A percentile compares a stretch with the other conserved stretches of the same genome.
These are phyloP conservation scores for Gavialis gangeticus DNA, from an alignment of 2,113 vertebrate genomes.

Conservation along the genomic window DNA sequence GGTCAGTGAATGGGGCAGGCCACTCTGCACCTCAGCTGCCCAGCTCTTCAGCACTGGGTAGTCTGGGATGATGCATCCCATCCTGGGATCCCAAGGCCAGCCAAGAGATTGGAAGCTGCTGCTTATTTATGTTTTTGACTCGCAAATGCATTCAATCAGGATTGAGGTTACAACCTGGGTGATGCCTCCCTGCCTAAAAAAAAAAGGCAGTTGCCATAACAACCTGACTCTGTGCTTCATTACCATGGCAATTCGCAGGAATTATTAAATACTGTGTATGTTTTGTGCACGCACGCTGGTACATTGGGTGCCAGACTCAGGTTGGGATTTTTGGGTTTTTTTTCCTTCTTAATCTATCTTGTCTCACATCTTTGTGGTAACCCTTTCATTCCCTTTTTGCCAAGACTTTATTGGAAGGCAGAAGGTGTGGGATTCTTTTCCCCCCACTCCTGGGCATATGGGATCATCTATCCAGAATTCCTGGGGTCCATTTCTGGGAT, in stretches of 20 bases:
- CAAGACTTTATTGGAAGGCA: neutral
- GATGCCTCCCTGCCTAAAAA: slow-evolving; percentile 51
- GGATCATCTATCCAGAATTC: neutral
- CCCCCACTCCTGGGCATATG: neutral
- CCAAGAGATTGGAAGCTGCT: neutral
- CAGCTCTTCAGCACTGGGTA: neutral
- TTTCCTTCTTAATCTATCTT: neutral
- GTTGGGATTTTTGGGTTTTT: slow-evolving; percentile 13
- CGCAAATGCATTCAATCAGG: slow-evolving; percentile 18
- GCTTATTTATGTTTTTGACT: neutral
- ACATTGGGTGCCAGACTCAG: slow-evolving; percentile 44
- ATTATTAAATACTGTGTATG: slow-evolving; percentile 64
- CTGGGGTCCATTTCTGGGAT: neutral
- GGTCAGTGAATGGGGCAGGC: neutral
- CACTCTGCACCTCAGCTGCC: neutral
- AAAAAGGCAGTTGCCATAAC: slow-evolving; percentile 57
- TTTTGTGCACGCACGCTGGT: slow-evolving; percentile 35
- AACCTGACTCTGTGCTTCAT: slow-evolving; percentile 58
- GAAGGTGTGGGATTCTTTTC: neutral
- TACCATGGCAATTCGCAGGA: slow-evolving; percentile 67
- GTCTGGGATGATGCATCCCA: neutral
- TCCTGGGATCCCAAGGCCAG: slow-evolving; percentile 11
- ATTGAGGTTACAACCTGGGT: slow-evolving; percentile 56
- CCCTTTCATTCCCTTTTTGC: neutral
- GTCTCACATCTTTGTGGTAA: slow-evolving; percentile 37